Evolutionary conservation across 2,113 vertebrate species (phyloP).

Genomic region (Rynchops niger): DNA sequence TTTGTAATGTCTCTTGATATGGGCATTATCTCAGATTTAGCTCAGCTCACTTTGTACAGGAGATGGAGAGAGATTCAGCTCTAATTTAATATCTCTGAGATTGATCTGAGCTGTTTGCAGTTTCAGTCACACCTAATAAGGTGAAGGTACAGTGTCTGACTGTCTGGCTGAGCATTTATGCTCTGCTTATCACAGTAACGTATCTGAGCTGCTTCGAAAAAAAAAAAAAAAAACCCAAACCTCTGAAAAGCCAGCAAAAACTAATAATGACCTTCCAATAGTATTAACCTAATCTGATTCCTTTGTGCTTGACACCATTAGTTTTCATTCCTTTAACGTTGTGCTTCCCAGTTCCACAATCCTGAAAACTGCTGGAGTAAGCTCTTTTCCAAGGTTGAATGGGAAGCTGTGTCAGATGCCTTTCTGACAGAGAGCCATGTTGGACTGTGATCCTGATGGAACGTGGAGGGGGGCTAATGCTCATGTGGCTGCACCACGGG

Average conservation of each 20-base stretch:
- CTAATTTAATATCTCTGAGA: slow-evolving; percentile 62
- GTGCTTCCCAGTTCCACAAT: background rate
- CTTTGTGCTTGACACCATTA: slow-evolving; percentile 10
- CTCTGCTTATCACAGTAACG: background rate
- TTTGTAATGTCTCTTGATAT: slow-evolving; percentile 38
- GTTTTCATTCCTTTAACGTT: slow-evolving; percentile 3
- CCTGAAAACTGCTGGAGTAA: background rate
- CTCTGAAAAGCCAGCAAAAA: slow-evolving; percentile 50
- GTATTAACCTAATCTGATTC: slow-evolving; percentile 26
- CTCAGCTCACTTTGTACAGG: slow-evolving; percentile 9
- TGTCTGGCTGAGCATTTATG: slow-evolving; percentile 25
- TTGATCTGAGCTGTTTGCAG: slow-evolving; percentile 50
- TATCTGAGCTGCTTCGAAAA: background rate
- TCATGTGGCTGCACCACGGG: rapidly evolving
- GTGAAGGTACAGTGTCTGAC: slow-evolving; percentile 30
- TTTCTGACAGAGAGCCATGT: background rate
- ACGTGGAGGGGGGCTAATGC: background rate
- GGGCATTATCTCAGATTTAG: slow-evolving; percentile 29
- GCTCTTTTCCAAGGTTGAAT: background rate
- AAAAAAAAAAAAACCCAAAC: background rate
- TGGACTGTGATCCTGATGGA: background rate
- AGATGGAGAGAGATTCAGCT: slow-evolving; percentile 28
- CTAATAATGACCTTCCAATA: slow-evolving; percentile 43
- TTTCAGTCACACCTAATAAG: slow-evolving; percentile 34
- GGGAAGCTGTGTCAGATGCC: background rate